Conservation (phyloP, 2,888 invertebrate genomes). For the Apotomis capreana region DNA sequence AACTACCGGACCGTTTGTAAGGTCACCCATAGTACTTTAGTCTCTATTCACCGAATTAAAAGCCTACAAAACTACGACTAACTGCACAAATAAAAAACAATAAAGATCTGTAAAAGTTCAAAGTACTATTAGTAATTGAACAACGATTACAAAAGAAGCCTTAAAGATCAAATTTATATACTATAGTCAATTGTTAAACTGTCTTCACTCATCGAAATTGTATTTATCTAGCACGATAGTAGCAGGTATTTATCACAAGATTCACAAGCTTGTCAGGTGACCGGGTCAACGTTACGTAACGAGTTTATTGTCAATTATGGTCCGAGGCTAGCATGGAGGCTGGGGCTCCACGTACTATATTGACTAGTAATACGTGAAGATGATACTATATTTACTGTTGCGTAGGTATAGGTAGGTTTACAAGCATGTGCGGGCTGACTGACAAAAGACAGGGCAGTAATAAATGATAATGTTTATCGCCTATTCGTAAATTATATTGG, state of each 20-base stretch:
- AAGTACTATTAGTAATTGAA: too few species aligned
- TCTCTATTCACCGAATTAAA: too few species aligned
- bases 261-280: constrained; percentile 53
- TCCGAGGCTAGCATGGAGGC: constrained; percentile 51
- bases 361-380: background rate
- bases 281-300: constrained; percentile 70
- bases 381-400: too few species aligned
- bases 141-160: too few species aligned
- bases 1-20: too few species aligned
- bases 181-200: background rate
- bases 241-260: constrained; percentile 16
- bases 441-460: background rate
- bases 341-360: constrained; percentile 12
- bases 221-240: background rate
- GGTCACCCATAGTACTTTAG: too few species aligned
- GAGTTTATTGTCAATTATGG: constrained; percentile 67
- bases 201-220: background rate
- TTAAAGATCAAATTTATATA: too few species aligned
- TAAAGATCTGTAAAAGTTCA: too few species aligned
- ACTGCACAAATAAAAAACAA: too few species aligned
- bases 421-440: constrained; percentile 2
- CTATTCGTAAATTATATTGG: background rate
- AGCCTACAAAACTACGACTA: too few species aligned
- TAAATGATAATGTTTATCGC: constrained; percentile 4
- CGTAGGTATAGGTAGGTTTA: background rate